Base-by-base conservation (phyloP, 2,797 vertebrate genomes). In the Silurus aristotelis region DNA sequence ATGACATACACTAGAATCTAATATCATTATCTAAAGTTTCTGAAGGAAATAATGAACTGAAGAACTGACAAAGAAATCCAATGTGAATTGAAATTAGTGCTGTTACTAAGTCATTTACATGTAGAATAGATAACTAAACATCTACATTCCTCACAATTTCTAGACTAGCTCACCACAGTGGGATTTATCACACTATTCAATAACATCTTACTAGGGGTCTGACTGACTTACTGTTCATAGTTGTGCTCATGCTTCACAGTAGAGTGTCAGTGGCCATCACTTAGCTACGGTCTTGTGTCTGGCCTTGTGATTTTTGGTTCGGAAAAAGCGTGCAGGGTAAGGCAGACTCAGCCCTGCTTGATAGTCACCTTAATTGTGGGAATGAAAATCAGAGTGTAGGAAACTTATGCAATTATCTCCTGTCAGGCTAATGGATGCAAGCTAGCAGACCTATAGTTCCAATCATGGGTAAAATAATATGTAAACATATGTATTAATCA, bases 401-500 rank as follows among this genome's bases (percentile, higher is more conserved):
- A 86, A 88, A 89, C 86, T 82, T 82, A 77, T 58, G 79, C 88
- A 87, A 90, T 90, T 87, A 86, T 82, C 85, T 87, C 75, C 75
- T 87, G 84, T 85, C 86, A 82, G 68, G 43, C 78, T 87, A 90
- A 88, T 80, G 46, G 70, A 88, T 82, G 80, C 20, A 46, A 76
- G 63, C 60, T 79, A 87, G 81, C 67, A 67, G 86, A 87, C 82
- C 60, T 88, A 84, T 86, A 88, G 85, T 82, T 84, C 72, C 83
- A 85, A 55, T 88, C 85, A 85, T 84, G 84, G 71, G 83, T 87
- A 83, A 90, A 87, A 88, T 87, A 83, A 82, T 87, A 83, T 68
- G 85, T 84, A 90, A 91, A 86, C 85, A 89, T 80, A 87, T 63
- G 75, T 78, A 90, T 91, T 89, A 89, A 91, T 89, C 88, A 88